phyloP scores from a whole-genome alignment of 2,113 vertebrate species.

The Gallinago paraguaiae region DNA sequence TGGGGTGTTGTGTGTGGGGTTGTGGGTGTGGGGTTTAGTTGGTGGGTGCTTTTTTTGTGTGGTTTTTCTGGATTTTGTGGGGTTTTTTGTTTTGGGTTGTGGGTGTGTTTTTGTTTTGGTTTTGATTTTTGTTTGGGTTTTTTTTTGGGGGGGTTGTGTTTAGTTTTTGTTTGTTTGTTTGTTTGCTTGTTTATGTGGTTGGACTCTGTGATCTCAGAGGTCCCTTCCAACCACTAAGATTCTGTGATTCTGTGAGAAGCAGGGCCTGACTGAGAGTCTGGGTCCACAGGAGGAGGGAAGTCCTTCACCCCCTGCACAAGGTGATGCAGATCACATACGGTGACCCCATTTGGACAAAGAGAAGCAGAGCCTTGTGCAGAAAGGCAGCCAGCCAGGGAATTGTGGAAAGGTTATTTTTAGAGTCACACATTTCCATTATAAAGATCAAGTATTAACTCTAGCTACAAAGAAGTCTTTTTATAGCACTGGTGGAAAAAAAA shows the following conservation, averaged over 20 bases:
- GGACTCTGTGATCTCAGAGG: too few relatives aligned
- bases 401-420: conserved; percentile 33
- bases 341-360: not conserved
- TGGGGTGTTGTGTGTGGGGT: too few relatives aligned
- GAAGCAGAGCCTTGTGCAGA: not conserved
- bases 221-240: too few relatives aligned
- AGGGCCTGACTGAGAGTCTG: not conserved
- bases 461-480: not conserved
- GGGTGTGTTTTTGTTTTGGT: too few relatives aligned
- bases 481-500: not conserved
- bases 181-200: too few relatives aligned
- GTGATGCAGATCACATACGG: not conserved
- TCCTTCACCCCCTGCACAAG: not conserved
- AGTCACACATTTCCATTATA: not conserved
- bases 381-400: not conserved
- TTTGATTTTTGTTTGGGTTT: too few relatives aligned
- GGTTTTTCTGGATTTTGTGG: too few relatives aligned
- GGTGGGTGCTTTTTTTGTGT: too few relatives aligned
- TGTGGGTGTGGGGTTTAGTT: too few relatives aligned
- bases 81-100: too few relatives aligned
- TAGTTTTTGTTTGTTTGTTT: too few relatives aligned
- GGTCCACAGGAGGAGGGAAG: not conserved
- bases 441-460: conserved; percentile 18
- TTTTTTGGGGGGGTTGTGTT: too few relatives aligned
- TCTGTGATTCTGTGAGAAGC: not conserved